Percentiles rank a stretch among this genome's conserved stretches.
These are phyloP conservation scores for Cuculus canorus DNA, from an alignment of 2,797 vertebrate genomes.

Conservation along the genomic window DNA sequence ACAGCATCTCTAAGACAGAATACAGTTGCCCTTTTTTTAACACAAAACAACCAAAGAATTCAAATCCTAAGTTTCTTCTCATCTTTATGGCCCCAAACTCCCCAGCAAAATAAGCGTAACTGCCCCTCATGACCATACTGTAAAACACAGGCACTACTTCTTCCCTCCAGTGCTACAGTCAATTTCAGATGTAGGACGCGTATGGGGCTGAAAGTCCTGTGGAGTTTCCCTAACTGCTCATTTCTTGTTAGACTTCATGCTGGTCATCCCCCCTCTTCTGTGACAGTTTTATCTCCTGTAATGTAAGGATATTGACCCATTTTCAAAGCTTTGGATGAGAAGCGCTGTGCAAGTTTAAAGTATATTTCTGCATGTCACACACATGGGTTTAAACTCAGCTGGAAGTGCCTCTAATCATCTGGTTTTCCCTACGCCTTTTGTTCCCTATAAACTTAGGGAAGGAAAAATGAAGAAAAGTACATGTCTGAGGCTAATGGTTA, in stretches of 20 bases:
- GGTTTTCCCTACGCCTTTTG: not conserved
- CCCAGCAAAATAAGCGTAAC: not conserved
- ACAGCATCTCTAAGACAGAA: not conserved
- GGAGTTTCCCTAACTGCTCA: not conserved
- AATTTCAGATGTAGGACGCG: not conserved
- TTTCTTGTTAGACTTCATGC: not conserved
- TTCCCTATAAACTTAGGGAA: not conserved
- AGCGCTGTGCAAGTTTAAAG: not conserved
- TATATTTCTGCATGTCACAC: not conserved
- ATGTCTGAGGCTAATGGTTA: conserved; percentile 33
- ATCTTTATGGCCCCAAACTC: not conserved
- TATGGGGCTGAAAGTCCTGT: not conserved
- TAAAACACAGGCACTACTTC: not conserved
- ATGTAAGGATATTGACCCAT: not conserved
- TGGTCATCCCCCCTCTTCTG: not conserved
- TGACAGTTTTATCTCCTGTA: not conserved
- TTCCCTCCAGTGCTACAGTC: not conserved
- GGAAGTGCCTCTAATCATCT: conserved; percentile 42
- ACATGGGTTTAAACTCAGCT: conserved; percentile 45
- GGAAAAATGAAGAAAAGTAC: conserved; percentile 17
- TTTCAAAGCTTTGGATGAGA: conserved; percentile 11
- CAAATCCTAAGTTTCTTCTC: not conserved
- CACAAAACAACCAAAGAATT: not conserved
- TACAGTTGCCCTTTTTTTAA: not conserved
- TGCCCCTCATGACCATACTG: not conserved